Evolutionary conservation across 2,888 invertebrate species (phyloP), one percentile per base, ranked within the genome.

Genomic region (Cantharis lateralis): DNA sequence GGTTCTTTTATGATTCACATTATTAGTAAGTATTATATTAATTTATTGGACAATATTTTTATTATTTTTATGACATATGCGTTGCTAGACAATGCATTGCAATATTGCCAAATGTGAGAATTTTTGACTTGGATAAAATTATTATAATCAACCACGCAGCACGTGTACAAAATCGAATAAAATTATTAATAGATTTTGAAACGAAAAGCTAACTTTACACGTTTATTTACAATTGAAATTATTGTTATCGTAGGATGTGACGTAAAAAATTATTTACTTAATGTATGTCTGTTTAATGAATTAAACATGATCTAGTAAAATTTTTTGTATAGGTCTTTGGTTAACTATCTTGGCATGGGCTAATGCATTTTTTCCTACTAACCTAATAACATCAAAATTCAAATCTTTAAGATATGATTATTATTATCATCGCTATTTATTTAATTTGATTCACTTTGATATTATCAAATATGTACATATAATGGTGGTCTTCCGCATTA

Each of bases 1-100:
- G 97, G 95, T 20, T 98, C 98, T 9, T 98, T 99, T 89, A 94
- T 98, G 94, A 96, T 99, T 84, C 98, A 99, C 89, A 93, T 96
- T 83, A 92, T 96, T 89, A 95, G 96, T 96, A 88, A 95, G 96
- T 24, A 24, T 24, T 95, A 79, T 74, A 72, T 74, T 48, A 32
- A 74, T 70, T 66, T 18, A 70, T 18, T 20, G 15, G 32, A 62
- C 24, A 70, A 9, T 63, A 32, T 13, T 63, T 71, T 28, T 63
- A 3, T 26, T 62, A 62, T 63, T 28, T 13, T 64, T 64, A 9
- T 64, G 64, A 64, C 64, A 64, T 64, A 18, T 64, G 64, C 18
- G 20, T 13, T 64, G 10, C 64, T 18, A 64, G 18, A 64, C 20
- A 20, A 32, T 32, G 13, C 10, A 11, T 64, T 18, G 16, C 16